These are phyloP conservation scores for Phania funesta DNA, from an alignment of 2,888 invertebrate species.

Conservation along the genomic window DNA sequence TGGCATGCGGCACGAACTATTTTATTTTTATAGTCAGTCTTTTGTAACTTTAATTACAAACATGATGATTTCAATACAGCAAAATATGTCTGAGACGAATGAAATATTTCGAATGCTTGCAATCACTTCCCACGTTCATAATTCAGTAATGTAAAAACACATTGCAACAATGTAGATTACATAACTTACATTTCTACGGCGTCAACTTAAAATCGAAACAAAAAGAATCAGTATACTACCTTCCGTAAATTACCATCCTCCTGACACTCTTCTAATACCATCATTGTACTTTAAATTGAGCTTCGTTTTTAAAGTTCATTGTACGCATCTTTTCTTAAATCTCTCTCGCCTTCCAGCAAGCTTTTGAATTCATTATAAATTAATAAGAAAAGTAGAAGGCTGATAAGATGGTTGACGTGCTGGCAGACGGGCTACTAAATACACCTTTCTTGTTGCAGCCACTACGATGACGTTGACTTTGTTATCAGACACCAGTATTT, in stretches of 20 bases:
- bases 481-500: conserved; percentile 48
- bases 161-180: too few relatives aligned
- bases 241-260: not conserved
- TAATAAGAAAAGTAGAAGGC: conserved; percentile 18
- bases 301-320: conserved; percentile 47
- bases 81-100: too few relatives aligned
- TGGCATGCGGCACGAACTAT: too few relatives aligned
- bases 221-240: not conserved
- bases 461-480: conserved; percentile 20
- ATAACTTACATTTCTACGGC: too few relatives aligned
- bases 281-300: conserved; percentile 8
- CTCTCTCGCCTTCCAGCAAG: not conserved
- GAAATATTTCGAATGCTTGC: too few relatives aligned
- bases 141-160: too few relatives aligned
- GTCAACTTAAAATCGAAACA: not conserved
- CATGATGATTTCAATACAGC: too few relatives aligned
- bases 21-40: too few relatives aligned
- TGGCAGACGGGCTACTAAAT: conserved; percentile 9
- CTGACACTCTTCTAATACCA: not conserved
- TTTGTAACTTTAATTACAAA: too few relatives aligned
- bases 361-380: conserved; percentile 31
- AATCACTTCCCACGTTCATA: too few relatives aligned
- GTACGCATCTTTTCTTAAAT: conserved; percentile 8
- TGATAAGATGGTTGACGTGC: not conserved
- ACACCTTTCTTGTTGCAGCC: not conserved